These are phyloP conservation scores for Apoderus coryli DNA, from an alignment of 2,888 invertebrate genomes.

Conservation along the genomic window DNA sequence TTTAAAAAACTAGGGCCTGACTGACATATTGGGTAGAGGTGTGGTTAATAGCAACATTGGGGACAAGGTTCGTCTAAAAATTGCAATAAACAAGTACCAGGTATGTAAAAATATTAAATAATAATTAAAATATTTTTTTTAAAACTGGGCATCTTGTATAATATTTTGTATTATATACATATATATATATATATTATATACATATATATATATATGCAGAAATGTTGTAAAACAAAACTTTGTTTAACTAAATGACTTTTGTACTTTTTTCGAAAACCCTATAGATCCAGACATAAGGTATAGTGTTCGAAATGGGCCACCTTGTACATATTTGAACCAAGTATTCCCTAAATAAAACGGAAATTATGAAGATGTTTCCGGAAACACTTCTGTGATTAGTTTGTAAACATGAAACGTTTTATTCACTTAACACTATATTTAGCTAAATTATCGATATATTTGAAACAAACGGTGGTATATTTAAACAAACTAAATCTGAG, in stretches of 20 bases:
- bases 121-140: not conserved
- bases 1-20: too few relatives aligned
- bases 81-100: not conserved
- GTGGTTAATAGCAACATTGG: slow-evolving; percentile 3
- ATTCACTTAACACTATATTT: slow-evolving; percentile 1
- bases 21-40: too few relatives aligned
- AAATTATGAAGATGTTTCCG: slow-evolving; percentile 1
- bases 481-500: slow-evolving; percentile 1
- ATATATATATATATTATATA: too few relatives aligned
- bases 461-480: slow-evolving; percentile 2
- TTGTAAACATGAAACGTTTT: slow-evolving; percentile 1
- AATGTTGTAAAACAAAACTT: slow-evolving; percentile 3
- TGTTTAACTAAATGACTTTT: slow-evolving; percentile 2
- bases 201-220: too few relatives aligned
- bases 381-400: slow-evolving; percentile 2
- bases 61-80: slow-evolving; percentile 3
- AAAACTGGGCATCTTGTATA: slow-evolving; percentile 2
- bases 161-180: too few relatives aligned
- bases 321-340: slow-evolving; percentile 3
- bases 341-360: slow-evolving; percentile 1
- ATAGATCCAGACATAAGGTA: slow-evolving; percentile 1
- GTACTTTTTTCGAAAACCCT: slow-evolving; percentile 1
- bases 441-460: slow-evolving; percentile 1
- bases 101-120: not conserved
- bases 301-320: slow-evolving; percentile 2